Base-by-base conservation (phyloP, 2,888 invertebrate species). In the Lasioglossum pauxillum region DNA sequence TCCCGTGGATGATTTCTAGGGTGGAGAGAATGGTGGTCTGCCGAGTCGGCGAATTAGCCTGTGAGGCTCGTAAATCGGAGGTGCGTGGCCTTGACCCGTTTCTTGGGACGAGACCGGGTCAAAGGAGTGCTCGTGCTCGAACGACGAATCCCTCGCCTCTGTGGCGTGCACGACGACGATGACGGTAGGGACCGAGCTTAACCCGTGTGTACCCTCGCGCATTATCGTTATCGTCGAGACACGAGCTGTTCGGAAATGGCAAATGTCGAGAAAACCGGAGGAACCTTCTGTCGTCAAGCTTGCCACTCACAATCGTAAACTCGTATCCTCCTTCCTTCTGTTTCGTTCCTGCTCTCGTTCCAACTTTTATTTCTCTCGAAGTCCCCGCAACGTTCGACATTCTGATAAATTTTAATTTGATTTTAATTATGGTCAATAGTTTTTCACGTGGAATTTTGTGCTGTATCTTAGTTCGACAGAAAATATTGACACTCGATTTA, bases 71-170 rank as follows among this genome's bases (percentile, higher is more conserved):
- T 60, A 60, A 60, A 60, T 60, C 60, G 60, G 80, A 44, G 46
- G 74, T 60, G 74, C 57, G 73, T 83, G 84, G 88, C 89, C 89
- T 89, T 89, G 89, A 89, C 89, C 88, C 81, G 88, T 76, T 83
- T 86, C 64, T 10, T n/a, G 41, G 19, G 57, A 67, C 31, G 53
- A 75, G 46, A 74, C 69, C 77, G 49, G 86, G 84, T 83, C 84
- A 88, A 53, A 53, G 71, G 72, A 78, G 87, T 83, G 75, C 74
- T 80, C 82, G 84, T 83, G 49, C 49, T 79, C 67, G 78, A 76
- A 60, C 76, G 73, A 72, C 80, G 64, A 79, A 83, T 69, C 67
- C 27, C 27, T 82, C 49, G 71, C 49, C 23, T 2, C 49, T 53
- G 41, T 74, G 57, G 73, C 76, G 69, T 76, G 78, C 77, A 53